These are phyloP conservation scores for Saccopteryx leptura DNA, from an alignment of 2,113 vertebrate genomes.

Conservation along the genomic window DNA sequence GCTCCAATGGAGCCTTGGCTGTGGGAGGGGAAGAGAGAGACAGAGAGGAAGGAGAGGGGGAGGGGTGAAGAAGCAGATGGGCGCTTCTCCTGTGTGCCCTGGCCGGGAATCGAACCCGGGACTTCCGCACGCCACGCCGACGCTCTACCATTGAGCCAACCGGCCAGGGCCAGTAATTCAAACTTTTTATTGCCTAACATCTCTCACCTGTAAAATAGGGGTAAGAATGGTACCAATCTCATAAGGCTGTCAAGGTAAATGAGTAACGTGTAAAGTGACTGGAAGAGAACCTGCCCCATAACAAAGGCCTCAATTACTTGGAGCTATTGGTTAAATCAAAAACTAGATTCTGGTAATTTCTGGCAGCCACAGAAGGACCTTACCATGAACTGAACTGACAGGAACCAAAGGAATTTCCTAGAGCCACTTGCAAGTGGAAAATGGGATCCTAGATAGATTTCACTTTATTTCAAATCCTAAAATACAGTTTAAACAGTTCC, in stretches of 20 bases:
- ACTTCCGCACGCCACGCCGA: no score
- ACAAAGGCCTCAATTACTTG: neutral
- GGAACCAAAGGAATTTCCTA: neutral
- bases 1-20: no score
- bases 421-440: neutral
- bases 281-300: neutral
- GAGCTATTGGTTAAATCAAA: neutral
- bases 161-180: no score
- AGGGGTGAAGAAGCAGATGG: no score
- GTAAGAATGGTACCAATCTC: neutral
- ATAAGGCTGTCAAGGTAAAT: neutral
- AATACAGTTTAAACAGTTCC: neutral
- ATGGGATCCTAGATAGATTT: neutral
- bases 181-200: neutral
- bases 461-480: neutral
- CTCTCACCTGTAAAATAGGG: neutral
- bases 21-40: no score
- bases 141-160: no score
- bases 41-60: no score
- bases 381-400: neutral
- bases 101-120: no score
- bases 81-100: no score
- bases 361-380: neutral
- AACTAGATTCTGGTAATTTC: neutral
- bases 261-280: neutral